A percentile compares a stretch with the other conserved stretches of the same genome.
phyloP scores from a whole-genome alignment of 2,113 vertebrate genomes.

The Promerops cafer region DNA sequence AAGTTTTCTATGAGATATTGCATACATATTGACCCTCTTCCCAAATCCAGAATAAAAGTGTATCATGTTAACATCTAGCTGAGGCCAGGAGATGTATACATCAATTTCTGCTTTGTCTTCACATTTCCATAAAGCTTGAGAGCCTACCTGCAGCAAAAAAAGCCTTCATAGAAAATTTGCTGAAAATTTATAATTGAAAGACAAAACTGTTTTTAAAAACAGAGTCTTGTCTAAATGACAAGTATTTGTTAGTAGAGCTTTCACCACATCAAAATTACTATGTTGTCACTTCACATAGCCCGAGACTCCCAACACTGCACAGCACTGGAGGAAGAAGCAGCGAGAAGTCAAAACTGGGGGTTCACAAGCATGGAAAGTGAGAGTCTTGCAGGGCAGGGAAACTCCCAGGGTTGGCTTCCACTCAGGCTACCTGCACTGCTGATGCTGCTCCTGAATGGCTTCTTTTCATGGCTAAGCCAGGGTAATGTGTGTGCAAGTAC shows the following conservation, averaged over 20 bases:
- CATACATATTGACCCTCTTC: fast-evolving
- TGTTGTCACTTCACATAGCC: not conserved
- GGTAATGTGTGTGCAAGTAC: fast-evolving
- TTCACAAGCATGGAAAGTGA: fast-evolving
- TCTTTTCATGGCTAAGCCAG: not conserved
- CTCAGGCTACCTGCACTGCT: not conserved
- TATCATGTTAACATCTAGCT: not conserved
- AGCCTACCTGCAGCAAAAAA: not conserved
- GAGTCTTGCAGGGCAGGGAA: not conserved
- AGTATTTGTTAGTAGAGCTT: not conserved
- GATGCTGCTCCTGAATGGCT: not conserved
- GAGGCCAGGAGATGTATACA: not conserved
- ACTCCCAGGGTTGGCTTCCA: not conserved
- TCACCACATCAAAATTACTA: not conserved
- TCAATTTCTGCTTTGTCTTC: not conserved
- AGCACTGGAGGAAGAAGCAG: not conserved
- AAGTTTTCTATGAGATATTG: not conserved
- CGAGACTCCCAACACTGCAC: not conserved
- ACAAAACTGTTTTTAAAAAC: not conserved
- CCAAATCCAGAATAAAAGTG: not conserved
- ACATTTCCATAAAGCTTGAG: not conserved
- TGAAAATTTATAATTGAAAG: not conserved
- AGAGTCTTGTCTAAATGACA: not conserved
- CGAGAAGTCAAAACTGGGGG: not conserved
- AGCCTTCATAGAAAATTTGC: not conserved